A percentile compares a stretch with the other conserved stretches of the same genome.
phyloP scores from a whole-genome alignment of 2,797 vertebrate species.

The Knipowitschia caucasica region DNA sequence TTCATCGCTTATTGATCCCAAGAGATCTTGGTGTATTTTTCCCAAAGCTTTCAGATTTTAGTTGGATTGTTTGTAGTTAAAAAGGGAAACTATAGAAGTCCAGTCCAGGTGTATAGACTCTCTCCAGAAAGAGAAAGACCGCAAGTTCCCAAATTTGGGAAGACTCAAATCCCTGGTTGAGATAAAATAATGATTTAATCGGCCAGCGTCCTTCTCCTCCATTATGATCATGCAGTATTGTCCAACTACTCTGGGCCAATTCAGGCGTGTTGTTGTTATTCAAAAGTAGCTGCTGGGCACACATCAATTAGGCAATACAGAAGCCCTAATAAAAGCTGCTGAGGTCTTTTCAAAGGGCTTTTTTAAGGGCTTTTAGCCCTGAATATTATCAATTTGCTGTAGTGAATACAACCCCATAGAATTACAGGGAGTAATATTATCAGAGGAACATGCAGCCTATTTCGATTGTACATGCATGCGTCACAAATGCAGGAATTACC shows the following conservation, averaged over 20 bases:
- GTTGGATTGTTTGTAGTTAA: conserved; percentile 32
- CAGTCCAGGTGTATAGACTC: conserved; percentile 15
- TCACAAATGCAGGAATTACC: conserved; percentile 21
- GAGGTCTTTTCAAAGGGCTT: conserved; percentile 37
- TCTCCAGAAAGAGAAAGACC: conserved; percentile 17
- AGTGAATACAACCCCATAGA: conserved; percentile 23
- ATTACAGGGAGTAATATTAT: conserved; percentile 29
- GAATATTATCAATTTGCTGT: conserved; percentile 31
- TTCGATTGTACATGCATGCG: conserved; percentile 15
- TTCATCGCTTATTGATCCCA: conserved; percentile 36
- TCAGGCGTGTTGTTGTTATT: conserved; percentile 51
- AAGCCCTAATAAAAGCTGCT: conserved; percentile 34
- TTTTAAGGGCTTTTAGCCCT: conserved; percentile 21
- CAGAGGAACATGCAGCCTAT: conserved; percentile 3
- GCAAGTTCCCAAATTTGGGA: conserved; percentile 27
- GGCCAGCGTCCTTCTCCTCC: conserved; percentile 32
- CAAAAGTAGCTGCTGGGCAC: conserved; percentile 35
- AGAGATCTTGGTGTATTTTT: conserved; percentile 33
- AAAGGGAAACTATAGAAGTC: conserved; percentile 29
- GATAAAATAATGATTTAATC: conserved; percentile 58
- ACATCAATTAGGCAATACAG: conserved; percentile 44
- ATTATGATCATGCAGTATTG: conserved; percentile 37
- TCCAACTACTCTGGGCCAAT: conserved; percentile 28
- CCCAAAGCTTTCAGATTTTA: conserved; percentile 33
- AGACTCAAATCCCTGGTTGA: conserved; percentile 26